A percentile compares a stretch with the other conserved stretches of the same genome.
phyloP scores from a whole-genome alignment of 2,113 vertebrate species.

The Microcebus ravelobensis region DNA sequence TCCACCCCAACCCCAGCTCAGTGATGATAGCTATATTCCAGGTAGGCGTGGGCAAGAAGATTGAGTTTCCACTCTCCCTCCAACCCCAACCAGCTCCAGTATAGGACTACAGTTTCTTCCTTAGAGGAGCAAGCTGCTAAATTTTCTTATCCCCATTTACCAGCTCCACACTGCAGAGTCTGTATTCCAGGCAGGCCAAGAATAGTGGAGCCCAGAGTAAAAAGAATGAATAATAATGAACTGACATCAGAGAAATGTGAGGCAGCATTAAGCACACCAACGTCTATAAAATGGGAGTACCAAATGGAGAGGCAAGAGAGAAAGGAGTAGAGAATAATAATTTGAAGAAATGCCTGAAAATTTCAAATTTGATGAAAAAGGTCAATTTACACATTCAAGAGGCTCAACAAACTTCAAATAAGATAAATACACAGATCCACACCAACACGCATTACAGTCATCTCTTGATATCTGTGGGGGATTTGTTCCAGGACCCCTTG shows the following conservation, averaged over 20 bases:
- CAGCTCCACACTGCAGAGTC: neutral
- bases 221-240: neutral
- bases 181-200: neutral
- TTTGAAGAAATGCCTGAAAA: neutral
- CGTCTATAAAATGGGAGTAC: neutral
- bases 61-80: fast-evolving
- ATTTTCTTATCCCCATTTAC: neutral
- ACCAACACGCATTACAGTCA: neutral
- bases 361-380: slow-evolving; percentile 2
- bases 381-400: neutral
- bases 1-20: neutral
- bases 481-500: no score
- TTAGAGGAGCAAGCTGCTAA: neutral
- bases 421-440: neutral
- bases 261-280: neutral
- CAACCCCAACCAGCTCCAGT: neutral
- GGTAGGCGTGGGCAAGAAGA: neutral
- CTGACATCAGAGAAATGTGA: neutral
- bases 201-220: neutral
- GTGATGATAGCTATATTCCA: neutral
- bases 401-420: neutral
- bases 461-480: no score
- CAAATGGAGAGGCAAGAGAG: neutral
- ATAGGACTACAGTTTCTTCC: neutral
- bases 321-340: neutral